phyloP scores from a whole-genome alignment of 2,888 invertebrate species.

The Thymelicus sylvestris region DNA sequence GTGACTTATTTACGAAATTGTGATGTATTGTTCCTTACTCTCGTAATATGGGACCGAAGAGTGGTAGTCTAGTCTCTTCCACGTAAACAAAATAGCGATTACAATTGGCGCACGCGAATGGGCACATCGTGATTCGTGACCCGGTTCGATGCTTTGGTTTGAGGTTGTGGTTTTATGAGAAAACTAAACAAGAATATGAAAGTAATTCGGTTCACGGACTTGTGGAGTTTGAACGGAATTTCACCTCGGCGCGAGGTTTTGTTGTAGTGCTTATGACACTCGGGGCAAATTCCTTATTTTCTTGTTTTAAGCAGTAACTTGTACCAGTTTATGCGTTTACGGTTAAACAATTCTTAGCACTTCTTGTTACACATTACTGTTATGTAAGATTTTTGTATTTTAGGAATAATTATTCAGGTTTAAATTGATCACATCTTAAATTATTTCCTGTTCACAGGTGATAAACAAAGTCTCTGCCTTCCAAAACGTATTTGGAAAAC shows the following conservation, averaged over 20 bases:
- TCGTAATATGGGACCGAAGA: constrained; percentile 8
- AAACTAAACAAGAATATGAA: constrained; percentile 39
- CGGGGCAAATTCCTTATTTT: no score
- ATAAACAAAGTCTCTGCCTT: no score
- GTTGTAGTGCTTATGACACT: constrained; percentile 9
- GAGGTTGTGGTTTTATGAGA: constrained; percentile 39
- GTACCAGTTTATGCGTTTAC: no score
- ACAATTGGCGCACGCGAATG: constrained; percentile 22
- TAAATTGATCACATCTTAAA: no score
- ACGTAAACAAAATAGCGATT: constrained; percentile 4
- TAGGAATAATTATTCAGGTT: no score
- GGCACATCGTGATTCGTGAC: constrained; percentile 39
- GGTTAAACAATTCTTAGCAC: no score
- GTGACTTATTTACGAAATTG: constrained; percentile 29
- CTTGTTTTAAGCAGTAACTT: no score
- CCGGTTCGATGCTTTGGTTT: constrained; percentile 41
- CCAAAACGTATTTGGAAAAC: no score
- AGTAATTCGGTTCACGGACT: constrained; percentile 35
- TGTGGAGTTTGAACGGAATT: constrained; percentile 11
- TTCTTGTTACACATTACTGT: no score
- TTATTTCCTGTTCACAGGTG: no score
- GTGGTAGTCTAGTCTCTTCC: neutral
- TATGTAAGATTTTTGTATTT: no score
- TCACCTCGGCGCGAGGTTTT: constrained; percentile 21
- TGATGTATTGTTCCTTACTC: constrained; percentile 13